These are phyloP conservation scores for Falco cherrug DNA, from an alignment of 2,797 vertebrate species.

Conservation along the genomic window DNA sequence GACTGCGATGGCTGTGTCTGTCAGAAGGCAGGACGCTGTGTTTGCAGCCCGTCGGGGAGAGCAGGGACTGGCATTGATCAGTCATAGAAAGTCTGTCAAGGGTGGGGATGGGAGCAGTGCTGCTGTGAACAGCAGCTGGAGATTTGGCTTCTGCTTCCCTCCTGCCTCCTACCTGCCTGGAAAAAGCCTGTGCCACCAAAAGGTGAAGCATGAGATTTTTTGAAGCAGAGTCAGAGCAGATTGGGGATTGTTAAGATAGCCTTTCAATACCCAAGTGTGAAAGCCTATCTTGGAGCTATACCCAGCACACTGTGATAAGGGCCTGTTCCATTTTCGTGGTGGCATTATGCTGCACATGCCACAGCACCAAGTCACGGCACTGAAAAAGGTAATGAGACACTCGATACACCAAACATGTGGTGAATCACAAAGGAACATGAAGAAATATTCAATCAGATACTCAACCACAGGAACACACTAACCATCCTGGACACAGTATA, in stretches of 20 bases:
- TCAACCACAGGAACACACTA: background rate
- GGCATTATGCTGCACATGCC: background rate
- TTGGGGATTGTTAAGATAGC: background rate
- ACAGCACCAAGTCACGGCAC: background rate
- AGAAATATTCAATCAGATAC: background rate
- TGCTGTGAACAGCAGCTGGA: background rate
- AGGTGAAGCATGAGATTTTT: rapidly evolving
- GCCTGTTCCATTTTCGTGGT: background rate
- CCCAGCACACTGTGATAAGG: background rate
- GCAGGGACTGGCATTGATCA: background rate
- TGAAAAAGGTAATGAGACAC: background rate
- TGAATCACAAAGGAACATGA: background rate
- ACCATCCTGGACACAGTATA: rapidly evolving
- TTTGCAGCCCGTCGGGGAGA: background rate
- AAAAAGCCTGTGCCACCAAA: background rate
- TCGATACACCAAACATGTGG: background rate
- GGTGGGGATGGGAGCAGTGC: rapidly evolving
- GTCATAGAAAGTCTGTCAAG: background rate
- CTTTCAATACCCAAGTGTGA: background rate
- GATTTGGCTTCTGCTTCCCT: background rate
- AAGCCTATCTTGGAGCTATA: background rate
- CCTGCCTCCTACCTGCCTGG: background rate
- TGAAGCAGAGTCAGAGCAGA: background rate
- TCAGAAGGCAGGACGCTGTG: background rate
- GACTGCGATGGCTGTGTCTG: background rate